phyloP scores from a whole-genome alignment of 2,888 invertebrate species.

The Macrophya alboannulata region DNA sequence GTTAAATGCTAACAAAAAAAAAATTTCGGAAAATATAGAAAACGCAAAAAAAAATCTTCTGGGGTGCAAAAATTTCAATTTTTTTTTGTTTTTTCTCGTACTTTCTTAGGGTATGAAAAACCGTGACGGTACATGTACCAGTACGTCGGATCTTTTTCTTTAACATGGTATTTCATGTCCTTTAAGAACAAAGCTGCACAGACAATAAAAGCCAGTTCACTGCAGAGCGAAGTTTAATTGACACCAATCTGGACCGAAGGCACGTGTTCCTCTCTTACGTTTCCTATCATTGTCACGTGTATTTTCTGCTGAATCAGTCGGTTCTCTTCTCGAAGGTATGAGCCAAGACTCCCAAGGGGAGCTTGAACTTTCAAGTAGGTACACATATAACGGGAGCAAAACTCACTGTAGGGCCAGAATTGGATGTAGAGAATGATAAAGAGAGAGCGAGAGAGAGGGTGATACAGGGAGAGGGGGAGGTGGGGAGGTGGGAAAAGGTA shows the following conservation, averaged over 20 bases:
- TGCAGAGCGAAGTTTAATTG: slow-evolving; percentile 5
- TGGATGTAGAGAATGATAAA: background rate
- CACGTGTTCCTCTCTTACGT: slow-evolving; percentile 14
- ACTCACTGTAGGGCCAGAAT: slow-evolving; percentile 8
- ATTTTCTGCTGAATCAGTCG: slow-evolving; percentile 46
- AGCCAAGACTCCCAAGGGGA: slow-evolving; percentile 36
- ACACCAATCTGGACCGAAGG: slow-evolving; percentile 1
- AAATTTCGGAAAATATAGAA: background rate
- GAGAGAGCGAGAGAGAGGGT: background rate
- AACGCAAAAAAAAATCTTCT: background rate
- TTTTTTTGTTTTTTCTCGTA: background rate
- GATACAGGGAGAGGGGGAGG: background rate
- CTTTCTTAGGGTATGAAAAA: background rate
- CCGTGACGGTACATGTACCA: too few species aligned
- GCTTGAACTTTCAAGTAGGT: slow-evolving; percentile 34
- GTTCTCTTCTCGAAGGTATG: background rate
- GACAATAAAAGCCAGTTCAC: background rate
- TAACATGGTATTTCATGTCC: background rate
- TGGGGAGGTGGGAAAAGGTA: too few species aligned
- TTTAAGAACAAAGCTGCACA: background rate
- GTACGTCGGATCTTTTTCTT: too few species aligned
- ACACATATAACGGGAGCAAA: background rate
- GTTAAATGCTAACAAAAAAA: background rate
- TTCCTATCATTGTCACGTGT: slow-evolving; percentile 45
- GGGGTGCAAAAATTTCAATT: background rate